Evolutionary conservation across 2,113 vertebrate species (phyloP).

Genomic region (Accipiter virgatus): DNA sequence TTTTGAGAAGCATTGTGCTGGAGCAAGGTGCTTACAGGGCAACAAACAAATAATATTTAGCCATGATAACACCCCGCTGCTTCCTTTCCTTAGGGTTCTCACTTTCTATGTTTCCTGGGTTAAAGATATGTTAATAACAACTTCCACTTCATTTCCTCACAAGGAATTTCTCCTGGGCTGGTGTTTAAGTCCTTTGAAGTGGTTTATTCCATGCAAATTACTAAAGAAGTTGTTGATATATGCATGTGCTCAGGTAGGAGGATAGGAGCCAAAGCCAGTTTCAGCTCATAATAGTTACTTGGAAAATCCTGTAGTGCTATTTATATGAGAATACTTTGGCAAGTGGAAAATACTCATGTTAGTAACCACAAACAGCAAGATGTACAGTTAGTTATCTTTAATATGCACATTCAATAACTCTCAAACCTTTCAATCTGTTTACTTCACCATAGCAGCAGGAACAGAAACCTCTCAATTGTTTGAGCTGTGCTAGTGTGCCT

Average conservation of each 20-base stretch:
- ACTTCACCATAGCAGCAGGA: background rate
- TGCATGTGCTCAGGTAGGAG: background rate
- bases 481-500: background rate
- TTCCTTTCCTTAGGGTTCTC: background rate
- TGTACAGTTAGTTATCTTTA: background rate
- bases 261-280: background rate
- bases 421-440: background rate
- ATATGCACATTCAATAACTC: background rate
- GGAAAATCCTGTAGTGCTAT: background rate
- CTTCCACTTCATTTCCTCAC: background rate
- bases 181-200: background rate
- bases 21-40: background rate
- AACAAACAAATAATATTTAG: background rate
- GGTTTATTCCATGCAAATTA: background rate
- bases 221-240: background rate
- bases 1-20: background rate
- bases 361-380: background rate
- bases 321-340: background rate
- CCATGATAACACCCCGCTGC: accelerated
- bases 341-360: background rate
- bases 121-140: accelerated
- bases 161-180: background rate
- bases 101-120: background rate
- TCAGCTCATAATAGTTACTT: background rate
- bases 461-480: background rate